phyloP scores from a whole-genome alignment of 2,888 invertebrate genomes.

The Eupithecia exiguata region DNA sequence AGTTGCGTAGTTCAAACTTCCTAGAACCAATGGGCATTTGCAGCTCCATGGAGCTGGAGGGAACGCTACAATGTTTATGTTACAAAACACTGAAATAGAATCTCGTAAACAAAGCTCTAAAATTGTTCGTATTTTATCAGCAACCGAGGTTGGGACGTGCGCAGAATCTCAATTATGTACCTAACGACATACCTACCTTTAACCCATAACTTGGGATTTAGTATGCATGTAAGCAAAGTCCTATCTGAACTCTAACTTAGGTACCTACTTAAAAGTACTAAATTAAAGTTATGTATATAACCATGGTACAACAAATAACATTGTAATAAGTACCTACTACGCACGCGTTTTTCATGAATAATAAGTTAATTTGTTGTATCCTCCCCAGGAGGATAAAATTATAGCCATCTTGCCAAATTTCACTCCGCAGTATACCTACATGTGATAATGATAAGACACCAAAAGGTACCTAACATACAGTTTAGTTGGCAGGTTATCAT shows the following conservation, averaged over 20 bases:
- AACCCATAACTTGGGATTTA: neutral
- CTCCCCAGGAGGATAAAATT: too few species aligned
- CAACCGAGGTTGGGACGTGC: conserved; percentile 23
- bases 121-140: conserved; percentile 29
- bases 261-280: neutral
- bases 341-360: too few species aligned
- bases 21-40: conserved; percentile 63
- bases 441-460: too few species aligned
- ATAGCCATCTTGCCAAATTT: too few species aligned
- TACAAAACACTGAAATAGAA: conserved; percentile 42
- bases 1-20: conserved; percentile 61
- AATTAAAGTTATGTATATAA: neutral
- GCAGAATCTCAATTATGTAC: conserved; percentile 14
- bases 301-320: too few species aligned
- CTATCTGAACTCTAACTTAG: neutral
- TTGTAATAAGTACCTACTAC: too few species aligned
- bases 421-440: too few species aligned
- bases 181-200: neutral
- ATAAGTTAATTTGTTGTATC: too few species aligned
- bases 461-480: too few species aligned
- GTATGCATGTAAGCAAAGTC: neutral
- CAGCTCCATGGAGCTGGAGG: conserved; percentile 55
- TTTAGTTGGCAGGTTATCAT: too few species aligned
- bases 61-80: conserved; percentile 60
- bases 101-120: conserved; percentile 37